Evolutionary conservation across 2,888 invertebrate species (phyloP).

Genomic region (Apantesis nais): DNA sequence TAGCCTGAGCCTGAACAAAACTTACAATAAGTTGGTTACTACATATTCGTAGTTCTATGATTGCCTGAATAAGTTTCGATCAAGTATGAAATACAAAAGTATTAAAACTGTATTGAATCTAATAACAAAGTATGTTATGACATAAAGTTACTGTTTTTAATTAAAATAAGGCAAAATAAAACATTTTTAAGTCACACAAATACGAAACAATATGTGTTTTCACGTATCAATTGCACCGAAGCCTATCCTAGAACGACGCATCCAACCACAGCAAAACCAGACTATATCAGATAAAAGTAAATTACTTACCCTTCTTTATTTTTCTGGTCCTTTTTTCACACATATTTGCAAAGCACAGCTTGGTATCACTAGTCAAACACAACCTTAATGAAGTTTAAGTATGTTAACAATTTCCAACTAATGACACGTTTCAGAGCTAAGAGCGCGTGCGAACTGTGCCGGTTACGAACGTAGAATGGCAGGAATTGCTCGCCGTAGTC

Average conservation of each 20-base stretch:
- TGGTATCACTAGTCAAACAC: slow-evolving; percentile 53
- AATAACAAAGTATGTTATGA: no score
- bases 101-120: accelerated
- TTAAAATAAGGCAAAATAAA: background rate
- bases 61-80: background rate
- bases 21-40: background rate
- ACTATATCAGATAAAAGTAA: background rate
- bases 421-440: slow-evolving; percentile 30
- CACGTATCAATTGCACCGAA: background rate
- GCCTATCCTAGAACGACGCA: background rate
- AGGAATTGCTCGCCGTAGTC: no score
- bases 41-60: background rate
- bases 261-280: background rate
- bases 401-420: slow-evolving; percentile 32
- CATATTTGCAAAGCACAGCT: slow-evolving; percentile 62
- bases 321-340: slow-evolving; percentile 73
- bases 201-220: background rate
- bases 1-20: background rate
- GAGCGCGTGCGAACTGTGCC: slow-evolving; percentile 45
- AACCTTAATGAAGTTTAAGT: slow-evolving; percentile 30
- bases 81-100: background rate
- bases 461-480: slow-evolving; percentile 55
- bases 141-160: background rate
- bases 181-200: background rate
- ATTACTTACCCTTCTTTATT: slow-evolving; percentile 66